Percentiles rank a stretch among this genome's conserved stretches.
These are phyloP conservation scores for Leptothorax acervorum DNA, from an alignment of 2,888 invertebrate species.

Conservation along the genomic window DNA sequence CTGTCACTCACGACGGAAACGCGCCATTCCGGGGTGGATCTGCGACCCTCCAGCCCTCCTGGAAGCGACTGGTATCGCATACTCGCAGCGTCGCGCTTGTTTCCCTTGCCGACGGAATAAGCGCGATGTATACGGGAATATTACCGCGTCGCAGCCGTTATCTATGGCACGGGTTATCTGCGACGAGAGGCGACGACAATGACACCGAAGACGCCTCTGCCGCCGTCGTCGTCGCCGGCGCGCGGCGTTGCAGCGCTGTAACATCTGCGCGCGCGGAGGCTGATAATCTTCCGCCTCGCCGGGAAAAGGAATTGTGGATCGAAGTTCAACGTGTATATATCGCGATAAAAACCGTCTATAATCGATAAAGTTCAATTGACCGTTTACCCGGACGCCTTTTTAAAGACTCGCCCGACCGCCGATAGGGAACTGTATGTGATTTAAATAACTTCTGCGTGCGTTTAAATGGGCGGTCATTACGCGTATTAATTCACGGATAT, in stretches of 20 bases:
- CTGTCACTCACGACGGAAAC: background rate
- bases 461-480: background rate
- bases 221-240: background rate
- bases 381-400: slow-evolving; percentile 15
- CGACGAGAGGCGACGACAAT: slow-evolving; percentile 5
- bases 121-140: background rate
- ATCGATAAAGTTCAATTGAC: slow-evolving; percentile 43
- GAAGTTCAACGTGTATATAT: slow-evolving; percentile 17
- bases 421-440: background rate
- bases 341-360: slow-evolving; percentile 30
- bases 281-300: slow-evolving; percentile 41
- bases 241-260: slow-evolving; percentile 25
- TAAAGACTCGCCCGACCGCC: background rate
- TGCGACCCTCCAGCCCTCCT: background rate
- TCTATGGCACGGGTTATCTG: slow-evolving; percentile 34
- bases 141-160: slow-evolving; percentile 36
- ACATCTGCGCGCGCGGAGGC: slow-evolving; percentile 33
- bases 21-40: background rate
- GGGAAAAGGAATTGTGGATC: slow-evolving; percentile 31
- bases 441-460: background rate
- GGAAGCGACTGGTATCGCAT: background rate
- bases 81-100: background rate
- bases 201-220: background rate
- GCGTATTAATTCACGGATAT: slow-evolving; percentile 19
- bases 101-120: slow-evolving; percentile 13